Percentiles rank a stretch among this genome's conserved stretches.
These are phyloP conservation scores for Gymnocypris eckloni DNA, from an alignment of 2,797 vertebrate genomes.

Conservation along the genomic window DNA sequence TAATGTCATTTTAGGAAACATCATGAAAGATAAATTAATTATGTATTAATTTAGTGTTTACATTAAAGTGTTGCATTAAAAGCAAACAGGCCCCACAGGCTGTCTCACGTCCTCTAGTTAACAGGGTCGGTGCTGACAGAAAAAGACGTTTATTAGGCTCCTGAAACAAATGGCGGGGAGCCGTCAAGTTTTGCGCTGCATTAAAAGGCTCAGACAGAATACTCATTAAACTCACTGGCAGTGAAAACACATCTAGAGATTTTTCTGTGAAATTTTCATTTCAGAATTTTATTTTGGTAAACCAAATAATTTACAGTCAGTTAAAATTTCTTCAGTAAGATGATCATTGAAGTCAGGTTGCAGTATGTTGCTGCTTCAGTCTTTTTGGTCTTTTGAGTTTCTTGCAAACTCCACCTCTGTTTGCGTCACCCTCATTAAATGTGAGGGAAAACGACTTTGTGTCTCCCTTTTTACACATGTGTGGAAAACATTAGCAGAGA, in stretches of 20 bases:
- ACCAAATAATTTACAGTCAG: background rate
- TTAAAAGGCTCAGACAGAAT: constrained; percentile 37
- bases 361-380: background rate
- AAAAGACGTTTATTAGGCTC: constrained; percentile 47
- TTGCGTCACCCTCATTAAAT: constrained; percentile 21
- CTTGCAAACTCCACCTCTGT: background rate
- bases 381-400: background rate
- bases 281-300: background rate
- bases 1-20: background rate
- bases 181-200: constrained; percentile 10
- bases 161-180: constrained; percentile 52
- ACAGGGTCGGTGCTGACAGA: constrained; percentile 16
- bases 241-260: constrained; percentile 10
- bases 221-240: constrained; percentile 34
- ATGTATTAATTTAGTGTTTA: background rate
- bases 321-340: background rate
- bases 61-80: background rate
- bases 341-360: background rate
- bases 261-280: background rate
- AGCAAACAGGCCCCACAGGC: background rate
- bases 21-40: background rate
- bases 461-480: constrained; percentile 43
- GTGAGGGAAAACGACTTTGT: background rate
- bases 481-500: constrained; percentile 43
- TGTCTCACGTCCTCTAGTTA: background rate